A percentile compares a stretch with the other conserved stretches of the same genome.
Conservation (phyloP, 2,888 invertebrate species). For the Embidobia sp. region DNA sequence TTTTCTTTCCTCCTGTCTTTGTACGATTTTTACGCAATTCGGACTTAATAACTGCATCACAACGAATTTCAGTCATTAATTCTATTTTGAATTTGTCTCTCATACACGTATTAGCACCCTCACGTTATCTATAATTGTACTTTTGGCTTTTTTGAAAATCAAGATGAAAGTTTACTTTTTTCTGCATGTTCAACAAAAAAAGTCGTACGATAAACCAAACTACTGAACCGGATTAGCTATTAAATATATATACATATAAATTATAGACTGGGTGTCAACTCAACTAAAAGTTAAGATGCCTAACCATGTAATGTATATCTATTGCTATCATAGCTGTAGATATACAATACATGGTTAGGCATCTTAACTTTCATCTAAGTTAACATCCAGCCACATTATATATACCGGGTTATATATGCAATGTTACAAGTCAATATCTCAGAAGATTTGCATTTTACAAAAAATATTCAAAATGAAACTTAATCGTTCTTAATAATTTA, state of each 20-base stretch:
- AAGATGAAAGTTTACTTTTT: slow-evolving; percentile 58
- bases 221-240: slow-evolving; percentile 63
- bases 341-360: no score
- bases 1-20: slow-evolving; percentile 16
- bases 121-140: slow-evolving; percentile 68
- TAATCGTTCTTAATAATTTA: no score
- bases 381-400: no score
- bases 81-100: slow-evolving; percentile 39
- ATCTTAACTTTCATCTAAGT: no score
- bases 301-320: no score
- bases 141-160: slow-evolving; percentile 70
- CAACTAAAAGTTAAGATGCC: no score
- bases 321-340: no score
- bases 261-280: no score
- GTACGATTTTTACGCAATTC: slow-evolving; percentile 46
- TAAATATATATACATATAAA: slow-evolving; percentile 56
- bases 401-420: no score
- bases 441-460: no score
- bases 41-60: slow-evolving; percentile 22
- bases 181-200: slow-evolving; percentile 66
- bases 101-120: slow-evolving; percentile 67
- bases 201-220: slow-evolving; percentile 67
- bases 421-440: no score
- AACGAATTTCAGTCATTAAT: slow-evolving; percentile 38
- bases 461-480: no score